These are phyloP conservation scores for Macrostomum lignano DNA, from an alignment of 1,140 invertebrate species.

Conservation along the genomic window DNA sequence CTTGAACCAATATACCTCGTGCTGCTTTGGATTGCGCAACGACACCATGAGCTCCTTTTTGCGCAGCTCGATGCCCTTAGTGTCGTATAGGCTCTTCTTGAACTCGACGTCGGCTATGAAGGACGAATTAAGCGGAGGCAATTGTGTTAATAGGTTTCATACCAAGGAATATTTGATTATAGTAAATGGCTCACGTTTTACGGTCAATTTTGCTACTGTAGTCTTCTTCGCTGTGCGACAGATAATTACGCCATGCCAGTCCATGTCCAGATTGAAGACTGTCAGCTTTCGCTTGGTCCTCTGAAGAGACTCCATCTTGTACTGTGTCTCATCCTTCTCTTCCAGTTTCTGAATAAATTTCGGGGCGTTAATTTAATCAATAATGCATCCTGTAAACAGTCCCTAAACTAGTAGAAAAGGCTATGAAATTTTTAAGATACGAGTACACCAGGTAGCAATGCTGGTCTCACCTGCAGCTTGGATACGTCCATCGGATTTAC, in stretches of 20 bases:
- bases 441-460: too few species aligned
- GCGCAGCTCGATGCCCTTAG: slow-evolving; percentile 56
- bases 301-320: too few species aligned
- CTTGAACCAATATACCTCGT: slow-evolving; percentile 66
- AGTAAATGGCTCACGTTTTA: slow-evolving; percentile 1
- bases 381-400: too few species aligned
- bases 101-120: slow-evolving; percentile 60
- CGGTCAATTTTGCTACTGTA: slow-evolving; percentile 1
- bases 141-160: too few species aligned
- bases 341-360: too few species aligned
- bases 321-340: too few species aligned
- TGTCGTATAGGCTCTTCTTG: slow-evolving; percentile 80
- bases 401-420: too few species aligned
- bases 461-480: too few species aligned
- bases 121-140: slow-evolving; percentile 4
- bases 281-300: slow-evolving; percentile 3
- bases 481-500: too few species aligned
- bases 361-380: too few species aligned
- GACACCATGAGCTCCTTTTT: slow-evolving; percentile 62
- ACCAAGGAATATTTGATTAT: too few species aligned
- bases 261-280: not conserved
- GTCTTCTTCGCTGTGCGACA: not conserved
- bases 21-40: slow-evolving; percentile 61
- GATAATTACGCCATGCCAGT: not conserved
- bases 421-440: too few species aligned